Evolutionary conservation across 1,140 invertebrate genomes (phyloP).

Genomic region (Conus betulinus): DNA sequence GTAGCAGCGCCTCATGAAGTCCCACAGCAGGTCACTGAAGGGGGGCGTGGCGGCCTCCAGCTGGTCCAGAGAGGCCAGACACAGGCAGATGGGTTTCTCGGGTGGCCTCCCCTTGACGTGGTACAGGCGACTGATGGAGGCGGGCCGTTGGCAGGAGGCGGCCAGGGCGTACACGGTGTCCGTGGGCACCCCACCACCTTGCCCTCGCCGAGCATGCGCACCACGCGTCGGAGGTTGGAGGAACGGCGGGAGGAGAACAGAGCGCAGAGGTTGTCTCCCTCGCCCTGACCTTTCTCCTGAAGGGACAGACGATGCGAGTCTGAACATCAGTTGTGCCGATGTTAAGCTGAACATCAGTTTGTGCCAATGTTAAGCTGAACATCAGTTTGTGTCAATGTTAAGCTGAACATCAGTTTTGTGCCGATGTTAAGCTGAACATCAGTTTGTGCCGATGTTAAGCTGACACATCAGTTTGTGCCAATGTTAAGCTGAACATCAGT

Average conservation of each 20-base stretch:
- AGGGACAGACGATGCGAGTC: neutral
- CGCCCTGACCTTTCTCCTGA: constrained; percentile 41
- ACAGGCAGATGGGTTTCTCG: constrained; percentile 66
- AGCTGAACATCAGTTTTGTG: too few relatives aligned
- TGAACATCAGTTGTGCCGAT: too few relatives aligned
- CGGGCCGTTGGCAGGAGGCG: constrained; percentile 61
- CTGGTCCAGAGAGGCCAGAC: constrained; percentile 61
- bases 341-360: too few relatives aligned
- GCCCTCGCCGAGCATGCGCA: constrained; percentile 54
- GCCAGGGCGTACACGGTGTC: constrained; percentile 65
- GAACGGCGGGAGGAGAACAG: constrained; percentile 57
- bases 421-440: too few relatives aligned
- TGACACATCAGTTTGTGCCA: too few relatives aligned
- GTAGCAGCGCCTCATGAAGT: constrained; percentile 61
- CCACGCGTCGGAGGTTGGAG: constrained; percentile 50
- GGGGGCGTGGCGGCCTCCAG: constrained; percentile 54
- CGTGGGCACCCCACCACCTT: constrained; percentile 60
- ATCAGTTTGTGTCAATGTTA: too few relatives aligned
- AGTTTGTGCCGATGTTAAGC: too few relatives aligned
- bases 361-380: too few relatives aligned
- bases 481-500: too few relatives aligned
- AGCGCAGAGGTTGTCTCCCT: constrained; percentile 46
- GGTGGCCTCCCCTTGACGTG: constrained; percentile 59
- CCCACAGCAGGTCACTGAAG: constrained; percentile 58
- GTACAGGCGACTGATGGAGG: constrained; percentile 60